Percentiles rank a stretch among this genome's conserved stretches.
Evolutionary conservation across 2,113 vertebrate species (phyloP).

Genomic region (Sminthopsis crassicaudata): DNA sequence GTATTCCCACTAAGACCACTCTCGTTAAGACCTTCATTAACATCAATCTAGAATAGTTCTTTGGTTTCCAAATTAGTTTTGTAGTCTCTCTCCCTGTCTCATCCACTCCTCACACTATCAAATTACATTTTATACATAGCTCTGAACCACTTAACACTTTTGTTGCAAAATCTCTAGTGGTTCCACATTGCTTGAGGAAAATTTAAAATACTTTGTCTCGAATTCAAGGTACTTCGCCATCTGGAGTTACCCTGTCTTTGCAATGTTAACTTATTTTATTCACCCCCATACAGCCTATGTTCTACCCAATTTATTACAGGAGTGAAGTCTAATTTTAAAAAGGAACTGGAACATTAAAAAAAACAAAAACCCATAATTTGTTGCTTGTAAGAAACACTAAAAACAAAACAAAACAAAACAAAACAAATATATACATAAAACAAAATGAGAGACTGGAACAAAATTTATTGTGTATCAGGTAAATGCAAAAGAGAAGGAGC

Average conservation of each 20-base stretch:
- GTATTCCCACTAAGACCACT: neutral
- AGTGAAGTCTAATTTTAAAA: neutral
- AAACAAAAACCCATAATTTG: neutral
- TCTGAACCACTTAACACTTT: neutral
- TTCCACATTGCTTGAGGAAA: neutral
- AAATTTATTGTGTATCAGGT: neutral
- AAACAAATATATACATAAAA: neutral
- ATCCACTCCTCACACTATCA: neutral
- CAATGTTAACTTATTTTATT: neutral
- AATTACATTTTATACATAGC: neutral
- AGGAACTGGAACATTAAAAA: neutral
- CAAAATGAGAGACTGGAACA: neutral
- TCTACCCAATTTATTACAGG: neutral
- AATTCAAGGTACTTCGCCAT: neutral
- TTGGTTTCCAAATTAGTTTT: neutral
- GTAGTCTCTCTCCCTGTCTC: neutral
- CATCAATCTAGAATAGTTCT: neutral
- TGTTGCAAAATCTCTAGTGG: neutral
- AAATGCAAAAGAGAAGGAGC: neutral
- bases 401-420: too few species aligned
- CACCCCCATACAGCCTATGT: neutral
- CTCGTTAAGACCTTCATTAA: neutral
- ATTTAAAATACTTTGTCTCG: neutral
- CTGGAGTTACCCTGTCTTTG: neutral
- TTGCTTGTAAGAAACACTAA: neutral